Conservation (phyloP, 2,797 vertebrate genomes). For the Muscicapa comitata region DNA sequence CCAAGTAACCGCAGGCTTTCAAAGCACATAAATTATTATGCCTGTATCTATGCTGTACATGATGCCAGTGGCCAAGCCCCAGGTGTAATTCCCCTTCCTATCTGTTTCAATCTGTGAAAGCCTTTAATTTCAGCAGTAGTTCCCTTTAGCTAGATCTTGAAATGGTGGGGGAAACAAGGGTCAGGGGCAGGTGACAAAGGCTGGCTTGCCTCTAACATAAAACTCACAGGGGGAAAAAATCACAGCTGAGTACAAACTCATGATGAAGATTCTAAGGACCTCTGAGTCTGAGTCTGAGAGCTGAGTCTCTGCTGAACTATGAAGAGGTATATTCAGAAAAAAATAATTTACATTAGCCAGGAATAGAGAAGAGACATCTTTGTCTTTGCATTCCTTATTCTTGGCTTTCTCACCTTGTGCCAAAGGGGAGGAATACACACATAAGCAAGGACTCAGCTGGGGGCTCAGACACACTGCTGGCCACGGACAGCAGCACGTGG, state of each 20-base stretch:
- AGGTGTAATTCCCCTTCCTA: not conserved
- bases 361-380: not conserved
- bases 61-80: not conserved
- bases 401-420: not conserved
- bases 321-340: not conserved
- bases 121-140: not conserved
- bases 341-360: not conserved
- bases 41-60: not conserved
- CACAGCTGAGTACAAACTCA: not conserved
- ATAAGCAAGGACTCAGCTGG: not conserved
- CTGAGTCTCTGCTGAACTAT: not conserved
- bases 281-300: too few species aligned
- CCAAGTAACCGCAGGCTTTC: not conserved
- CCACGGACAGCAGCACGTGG: not conserved
- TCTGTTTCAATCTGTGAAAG: not conserved
- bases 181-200: not conserved
- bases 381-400: not conserved
- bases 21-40: not conserved
- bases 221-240: not conserved
- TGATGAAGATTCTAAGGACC: not conserved
- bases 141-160: not conserved
- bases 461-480: not conserved
- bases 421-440: not conserved
- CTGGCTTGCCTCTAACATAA: not conserved
- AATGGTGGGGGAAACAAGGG: not conserved